Percentiles rank a stretch among this genome's conserved stretches.
These are phyloP conservation scores for Doris montereyensis DNA, from an alignment of 2,888 invertebrate species.

Conservation along the genomic window DNA sequence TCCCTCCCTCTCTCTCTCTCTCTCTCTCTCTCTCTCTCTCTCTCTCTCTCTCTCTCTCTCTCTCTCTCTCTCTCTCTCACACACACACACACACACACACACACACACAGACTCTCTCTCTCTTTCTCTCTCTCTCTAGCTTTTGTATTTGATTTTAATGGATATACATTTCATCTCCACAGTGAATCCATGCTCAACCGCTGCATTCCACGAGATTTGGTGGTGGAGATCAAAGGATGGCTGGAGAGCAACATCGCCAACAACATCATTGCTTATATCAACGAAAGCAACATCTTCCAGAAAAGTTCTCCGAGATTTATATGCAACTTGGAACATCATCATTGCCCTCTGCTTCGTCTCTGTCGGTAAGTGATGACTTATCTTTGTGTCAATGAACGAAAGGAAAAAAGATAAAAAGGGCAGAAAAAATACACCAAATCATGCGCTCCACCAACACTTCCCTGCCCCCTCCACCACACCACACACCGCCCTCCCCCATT, in stretches of 20 bases:
- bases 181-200: constrained; percentile 87
- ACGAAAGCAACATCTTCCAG: constrained; percentile 90
- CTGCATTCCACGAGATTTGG: constrained; percentile 83
- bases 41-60: too few species aligned
- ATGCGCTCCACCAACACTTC: too few species aligned
- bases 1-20: too few species aligned
- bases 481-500: too few species aligned
- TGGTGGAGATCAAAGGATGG: constrained; percentile 78
- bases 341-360: constrained; percentile 85
- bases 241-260: constrained; percentile 73
- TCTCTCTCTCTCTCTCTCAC: neutral
- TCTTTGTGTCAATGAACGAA: too few species aligned
- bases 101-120: constrained; percentile 13
- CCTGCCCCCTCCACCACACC: too few species aligned
- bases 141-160: too few species aligned
- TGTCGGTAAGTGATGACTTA: constrained; percentile 85
- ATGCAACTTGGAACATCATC: constrained; percentile 90
- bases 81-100: neutral
- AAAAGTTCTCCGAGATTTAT: constrained; percentile 90
- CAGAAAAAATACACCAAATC: too few species aligned
- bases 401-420: too few species aligned
- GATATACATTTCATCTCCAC: constrained; percentile 58
- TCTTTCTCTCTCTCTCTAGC: too few species aligned
- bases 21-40: too few species aligned
- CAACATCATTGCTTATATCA: constrained; percentile 86